Evolutionary conservation across 2,888 invertebrate genomes (phyloP), one percentile per base, ranked within the genome.

Genomic region (Laothoe populi): DNA sequence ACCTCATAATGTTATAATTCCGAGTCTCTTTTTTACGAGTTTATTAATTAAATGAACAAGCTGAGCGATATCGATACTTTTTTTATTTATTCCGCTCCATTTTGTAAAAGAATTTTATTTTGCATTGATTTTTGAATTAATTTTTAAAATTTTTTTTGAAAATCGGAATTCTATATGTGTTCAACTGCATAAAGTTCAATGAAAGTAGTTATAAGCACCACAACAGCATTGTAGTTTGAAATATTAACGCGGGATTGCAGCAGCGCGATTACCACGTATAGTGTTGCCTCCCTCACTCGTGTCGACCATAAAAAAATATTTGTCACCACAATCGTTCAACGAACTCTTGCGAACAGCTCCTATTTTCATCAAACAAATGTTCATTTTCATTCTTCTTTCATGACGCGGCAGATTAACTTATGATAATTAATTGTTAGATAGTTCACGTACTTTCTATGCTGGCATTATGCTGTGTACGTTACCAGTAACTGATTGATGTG

Each of bases 11-110:
- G 19, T 8, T 44, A 2, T 8, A 5, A 8, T 8, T 31, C 2
- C 10, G 7, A 19, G 19, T 44, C 2, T 4, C 2, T 0, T 35
- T 38, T 38, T 38, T 38, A n/a, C n/a, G n/a, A n/a, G n/a, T n/a
- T n/a, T 5, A 2, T n/a, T 8, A 8, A 44, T 44, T 19, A 8
- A 19, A 19, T 44, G 19, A 44, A 19, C 8, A 19, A 5, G 53
- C 53, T 53, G 53, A 35, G 53, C 53, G 53, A 44, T 44, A 19
- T 44, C 44, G 8, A 44, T n/a, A n/a, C 44, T 7, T 44, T 19
- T 44, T 19, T 31, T 8, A 5, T 3, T 44, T 35, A 16, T 53
- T 16, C n/a, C n/a, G n/a, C n/a, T n/a, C n/a, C n/a, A 19, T 31
- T 53, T 31, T 53, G 8, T 53, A 53, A 11, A 19, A 10, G 7